These are phyloP conservation scores for Caenorhabditis macrosperma DNA, from an alignment of 2,888 invertebrate species.

Conservation along the genomic window DNA sequence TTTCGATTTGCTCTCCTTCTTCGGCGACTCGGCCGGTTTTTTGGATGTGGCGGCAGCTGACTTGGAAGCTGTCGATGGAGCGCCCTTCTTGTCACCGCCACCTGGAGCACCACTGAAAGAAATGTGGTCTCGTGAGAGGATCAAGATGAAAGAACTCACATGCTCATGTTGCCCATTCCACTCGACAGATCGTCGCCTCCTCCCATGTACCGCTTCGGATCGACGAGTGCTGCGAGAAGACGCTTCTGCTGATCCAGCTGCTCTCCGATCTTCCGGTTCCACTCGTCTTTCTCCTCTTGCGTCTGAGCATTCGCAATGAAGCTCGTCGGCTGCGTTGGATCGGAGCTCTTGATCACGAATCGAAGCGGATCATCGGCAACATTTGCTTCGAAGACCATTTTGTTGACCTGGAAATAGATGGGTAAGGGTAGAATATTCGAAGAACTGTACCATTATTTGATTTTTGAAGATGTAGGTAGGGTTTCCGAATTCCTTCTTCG, in stretches of 20 bases:
- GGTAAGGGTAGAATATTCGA: not conserved
- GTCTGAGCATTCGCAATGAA: slow-evolving; percentile 89
- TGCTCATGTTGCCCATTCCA: slow-evolving; percentile 68
- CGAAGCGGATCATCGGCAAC: slow-evolving; percentile 85
- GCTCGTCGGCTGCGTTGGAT: slow-evolving; percentile 84
- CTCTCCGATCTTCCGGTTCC: slow-evolving; percentile 84
- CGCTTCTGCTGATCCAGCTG: slow-evolving; percentile 94
- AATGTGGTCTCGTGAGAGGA: not conserved
- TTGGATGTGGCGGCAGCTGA: slow-evolving; percentile 42
- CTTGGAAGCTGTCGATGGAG: slow-evolving; percentile 48
- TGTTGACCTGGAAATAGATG: slow-evolving; percentile 88
- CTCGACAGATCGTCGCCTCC: slow-evolving; percentile 71
- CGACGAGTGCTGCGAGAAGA: slow-evolving; percentile 94
- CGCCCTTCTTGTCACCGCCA: slow-evolving; percentile 41
- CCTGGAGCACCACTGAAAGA: slow-evolving; percentile 43
- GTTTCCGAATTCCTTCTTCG: slow-evolving; percentile 89
- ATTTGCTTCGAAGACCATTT: slow-evolving; percentile 85
- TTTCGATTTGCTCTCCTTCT: slow-evolving; percentile 64
- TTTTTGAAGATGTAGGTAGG: slow-evolving; percentile 95
- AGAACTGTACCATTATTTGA: slow-evolving; percentile 88
- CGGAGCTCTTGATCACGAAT: slow-evolving; percentile 86
- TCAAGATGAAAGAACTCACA: slow-evolving; percentile 63
- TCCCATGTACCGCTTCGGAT: slow-evolving; percentile 84
- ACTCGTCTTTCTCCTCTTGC: slow-evolving; percentile 84
- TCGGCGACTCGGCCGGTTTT: slow-evolving; percentile 63